Evolutionary conservation across 1,140 invertebrate species (phyloP).

Genomic region (Pogonomyrmex californicus): DNA sequence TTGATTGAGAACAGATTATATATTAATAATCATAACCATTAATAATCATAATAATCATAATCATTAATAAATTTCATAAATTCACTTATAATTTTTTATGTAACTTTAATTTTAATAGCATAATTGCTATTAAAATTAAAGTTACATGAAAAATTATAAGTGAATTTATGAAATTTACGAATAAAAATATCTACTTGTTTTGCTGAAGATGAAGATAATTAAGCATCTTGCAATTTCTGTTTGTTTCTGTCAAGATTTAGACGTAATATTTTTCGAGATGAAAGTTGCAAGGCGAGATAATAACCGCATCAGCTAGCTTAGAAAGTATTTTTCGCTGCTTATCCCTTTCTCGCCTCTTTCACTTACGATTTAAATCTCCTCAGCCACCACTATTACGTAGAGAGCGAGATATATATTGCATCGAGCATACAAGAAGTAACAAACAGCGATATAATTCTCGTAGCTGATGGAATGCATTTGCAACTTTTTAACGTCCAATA

Average conservation of each 20-base stretch:
- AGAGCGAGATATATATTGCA: conserved; percentile 39
- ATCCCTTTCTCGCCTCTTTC: conserved; percentile 51
- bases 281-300: conserved; percentile 42
- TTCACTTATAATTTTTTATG: background rate
- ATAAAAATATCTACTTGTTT: conserved; percentile 5
- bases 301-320: conserved; percentile 52
- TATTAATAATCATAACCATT: background rate
- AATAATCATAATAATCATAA: too few species aligned
- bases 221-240: background rate
- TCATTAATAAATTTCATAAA: background rate
- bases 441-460: conserved; percentile 58
- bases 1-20: background rate
- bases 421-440: conserved; percentile 43
- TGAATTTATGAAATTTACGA: background rate
- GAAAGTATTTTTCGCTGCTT: conserved; percentile 50
- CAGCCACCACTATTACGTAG: conserved; percentile 21
- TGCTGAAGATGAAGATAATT: background rate
- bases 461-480: conserved; percentile 35
- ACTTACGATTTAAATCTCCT: conserved; percentile 52
- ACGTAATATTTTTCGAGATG: conserved; percentile 43
- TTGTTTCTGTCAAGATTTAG: background rate
- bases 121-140: background rate
- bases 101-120: background rate
- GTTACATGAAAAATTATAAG: background rate
- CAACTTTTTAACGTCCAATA: conserved; percentile 52